Conservation (phyloP, 2,888 invertebrate species). For the Macrosoma leucophasiata region DNA sequence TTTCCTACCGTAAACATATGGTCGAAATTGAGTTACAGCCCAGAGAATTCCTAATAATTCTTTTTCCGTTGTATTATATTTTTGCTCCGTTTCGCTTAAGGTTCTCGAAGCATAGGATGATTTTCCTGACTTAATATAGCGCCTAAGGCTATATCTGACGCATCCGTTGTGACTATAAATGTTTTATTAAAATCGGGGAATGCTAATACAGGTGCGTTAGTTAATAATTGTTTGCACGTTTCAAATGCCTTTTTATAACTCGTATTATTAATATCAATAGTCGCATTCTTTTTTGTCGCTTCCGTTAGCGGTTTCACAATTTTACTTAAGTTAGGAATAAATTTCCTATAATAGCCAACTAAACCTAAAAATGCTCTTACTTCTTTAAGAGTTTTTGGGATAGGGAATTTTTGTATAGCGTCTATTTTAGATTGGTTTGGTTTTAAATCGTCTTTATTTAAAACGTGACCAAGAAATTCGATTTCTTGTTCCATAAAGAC, state of each 20-base stretch:
- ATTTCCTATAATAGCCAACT: too few species aligned
- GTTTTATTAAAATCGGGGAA: neutral
- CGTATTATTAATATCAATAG: too few species aligned
- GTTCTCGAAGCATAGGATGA: slow-evolving; percentile 19
- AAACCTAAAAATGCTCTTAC: too few species aligned
- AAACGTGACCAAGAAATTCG: neutral
- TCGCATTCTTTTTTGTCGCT: too few species aligned
- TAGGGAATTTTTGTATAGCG: neutral
- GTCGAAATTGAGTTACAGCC: slow-evolving; percentile 25
- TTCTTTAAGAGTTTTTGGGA: too few species aligned
- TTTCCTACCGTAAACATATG: slow-evolving; percentile 34
- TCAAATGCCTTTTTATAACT: neutral
- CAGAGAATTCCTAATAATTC: slow-evolving; percentile 21
- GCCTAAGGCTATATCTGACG: slow-evolving; percentile 30
- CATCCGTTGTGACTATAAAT: slow-evolving; percentile 29
- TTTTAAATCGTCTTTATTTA: neutral
- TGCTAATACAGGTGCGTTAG: neutral
- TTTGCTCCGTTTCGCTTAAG: slow-evolving; percentile 7
- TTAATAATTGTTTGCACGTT: neutral
- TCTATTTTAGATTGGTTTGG: neutral
- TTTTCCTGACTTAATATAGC: slow-evolving; percentile 33
- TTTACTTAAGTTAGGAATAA: too few species aligned
- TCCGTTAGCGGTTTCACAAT: too few species aligned
- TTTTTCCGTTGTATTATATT: slow-evolving; percentile 16
- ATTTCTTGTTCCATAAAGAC: too few species aligned